phyloP scores from a whole-genome alignment of 2,888 invertebrate species.

The Liopterus haemorrhoidalis region DNA sequence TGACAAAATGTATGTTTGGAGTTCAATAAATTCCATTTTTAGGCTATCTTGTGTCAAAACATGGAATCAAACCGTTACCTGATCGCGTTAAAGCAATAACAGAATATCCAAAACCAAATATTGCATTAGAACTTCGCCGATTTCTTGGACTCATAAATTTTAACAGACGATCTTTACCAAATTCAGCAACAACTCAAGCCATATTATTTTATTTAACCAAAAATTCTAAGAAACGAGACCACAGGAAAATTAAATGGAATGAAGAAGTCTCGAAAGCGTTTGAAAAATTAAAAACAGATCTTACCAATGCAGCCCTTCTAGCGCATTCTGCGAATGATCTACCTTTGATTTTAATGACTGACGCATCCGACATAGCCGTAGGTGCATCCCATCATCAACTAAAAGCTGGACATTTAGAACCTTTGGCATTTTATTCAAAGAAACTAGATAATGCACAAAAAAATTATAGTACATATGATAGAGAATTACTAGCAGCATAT shows the following conservation, averaged over 20 bases:
- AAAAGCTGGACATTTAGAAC: neutral
- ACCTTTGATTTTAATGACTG: slow-evolving; percentile 4
- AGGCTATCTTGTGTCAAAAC: slow-evolving; percentile 23
- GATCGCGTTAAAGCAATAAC: slow-evolving; percentile 27
- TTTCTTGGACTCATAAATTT: slow-evolving; percentile 25
- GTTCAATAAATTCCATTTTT: slow-evolving; percentile 22
- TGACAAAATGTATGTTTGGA: slow-evolving; percentile 30
- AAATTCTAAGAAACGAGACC: neutral
- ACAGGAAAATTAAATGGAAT: neutral
- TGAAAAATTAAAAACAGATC: neutral
- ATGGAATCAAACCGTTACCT: slow-evolving; percentile 27
- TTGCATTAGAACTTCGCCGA: too few relatives aligned
- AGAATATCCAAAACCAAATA: too few relatives aligned
- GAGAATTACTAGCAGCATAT: neutral
- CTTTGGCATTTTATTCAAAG: neutral
- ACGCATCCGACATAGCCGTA: neutral
- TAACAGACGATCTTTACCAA: slow-evolving; percentile 23
- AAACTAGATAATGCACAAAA: neutral
- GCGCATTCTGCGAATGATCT: neutral
- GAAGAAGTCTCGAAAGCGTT: neutral
- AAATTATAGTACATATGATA: slow-evolving; percentile 3
- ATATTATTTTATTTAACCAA: neutral
- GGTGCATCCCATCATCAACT: slow-evolving; percentile 1
- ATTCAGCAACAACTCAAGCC: slow-evolving; percentile 8
- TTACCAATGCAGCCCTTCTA: slow-evolving; percentile 5